Conservation (phyloP, 2,888 invertebrate genomes). For the Zygothrica quintamaculata region DNA sequence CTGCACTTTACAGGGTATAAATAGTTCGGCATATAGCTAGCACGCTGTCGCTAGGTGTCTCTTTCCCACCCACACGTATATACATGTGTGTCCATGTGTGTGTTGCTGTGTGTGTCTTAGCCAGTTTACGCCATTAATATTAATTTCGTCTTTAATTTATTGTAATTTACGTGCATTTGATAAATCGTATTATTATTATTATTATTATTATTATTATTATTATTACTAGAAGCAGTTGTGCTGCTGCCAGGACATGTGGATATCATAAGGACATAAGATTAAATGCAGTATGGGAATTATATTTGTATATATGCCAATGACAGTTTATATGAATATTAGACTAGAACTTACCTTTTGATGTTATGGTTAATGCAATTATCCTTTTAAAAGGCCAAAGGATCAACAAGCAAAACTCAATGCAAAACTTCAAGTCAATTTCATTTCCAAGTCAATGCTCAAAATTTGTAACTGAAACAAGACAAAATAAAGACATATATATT, state of each 20-base stretch:
- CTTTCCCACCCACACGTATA: too few species aligned
- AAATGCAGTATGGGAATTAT: constrained; percentile 10
- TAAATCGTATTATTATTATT: constrained; percentile 78
- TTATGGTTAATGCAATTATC: background rate
- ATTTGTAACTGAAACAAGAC: too few species aligned
- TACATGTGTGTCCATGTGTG: constrained; percentile 1
- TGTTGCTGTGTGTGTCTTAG: constrained; percentile 39
- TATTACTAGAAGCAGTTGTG: constrained; percentile 77
- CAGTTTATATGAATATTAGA: constrained; percentile 22
- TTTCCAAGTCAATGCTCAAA: too few species aligned
- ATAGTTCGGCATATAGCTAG: background rate
- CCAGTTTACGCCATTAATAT: constrained; percentile 74
- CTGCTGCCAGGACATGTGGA: constrained; percentile 17
- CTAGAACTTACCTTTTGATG: constrained; percentile 26
- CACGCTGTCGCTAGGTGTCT: too few species aligned
- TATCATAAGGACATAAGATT: background rate
- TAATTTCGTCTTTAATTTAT: constrained; percentile 78
- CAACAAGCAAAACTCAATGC: background rate
- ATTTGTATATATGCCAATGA: constrained; percentile 33
- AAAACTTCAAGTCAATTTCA: background rate
- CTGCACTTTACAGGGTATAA: background rate
- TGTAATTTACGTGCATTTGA: constrained; percentile 80
- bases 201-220: constrained; percentile 77
- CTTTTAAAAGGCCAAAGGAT: constrained; percentile 6
- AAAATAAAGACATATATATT: too few species aligned